Evolutionary conservation across 1,140 invertebrate species (phyloP).

Genomic region (Plectus sambesii): DNA sequence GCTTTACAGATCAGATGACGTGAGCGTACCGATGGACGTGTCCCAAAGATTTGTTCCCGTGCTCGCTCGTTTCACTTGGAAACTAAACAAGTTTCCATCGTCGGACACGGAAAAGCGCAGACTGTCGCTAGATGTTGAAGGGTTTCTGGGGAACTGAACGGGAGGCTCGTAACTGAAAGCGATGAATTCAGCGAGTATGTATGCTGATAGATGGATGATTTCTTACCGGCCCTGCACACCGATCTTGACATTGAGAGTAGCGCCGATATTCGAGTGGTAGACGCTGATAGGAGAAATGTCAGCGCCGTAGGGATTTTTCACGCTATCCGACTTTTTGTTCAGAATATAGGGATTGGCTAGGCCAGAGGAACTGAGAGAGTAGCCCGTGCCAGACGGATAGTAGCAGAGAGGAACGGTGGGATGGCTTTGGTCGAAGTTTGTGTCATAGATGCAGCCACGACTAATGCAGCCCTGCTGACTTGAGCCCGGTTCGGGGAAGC

Average conservation of each 20-base stretch:
- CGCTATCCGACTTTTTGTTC: constrained; percentile 15
- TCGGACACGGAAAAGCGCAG: constrained; percentile 37
- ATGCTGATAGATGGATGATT: not conserved
- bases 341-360: constrained; percentile 34
- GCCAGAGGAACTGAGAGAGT: constrained; percentile 14
- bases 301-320: constrained; percentile 23
- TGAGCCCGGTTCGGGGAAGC: constrained; percentile 56
- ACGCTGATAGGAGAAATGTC: constrained; percentile 23
- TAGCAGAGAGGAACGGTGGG: constrained; percentile 30
- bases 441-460: constrained; percentile 62
- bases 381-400: constrained; percentile 22
- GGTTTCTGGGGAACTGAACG: constrained; percentile 30
- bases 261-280: constrained; percentile 18
- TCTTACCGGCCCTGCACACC: too few relatives aligned
- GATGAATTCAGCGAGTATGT: constrained; percentile 2
- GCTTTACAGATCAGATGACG: too few relatives aligned
- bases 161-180: constrained; percentile 36
- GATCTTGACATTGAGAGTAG: constrained; percentile 27
- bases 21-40: constrained; percentile 60
- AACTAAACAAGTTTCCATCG: constrained; percentile 44
- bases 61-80: constrained; percentile 44
- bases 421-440: too few relatives aligned
- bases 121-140: constrained; percentile 7
- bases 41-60: constrained; percentile 53
- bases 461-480: constrained; percentile 55